Evolutionary conservation across 2,113 vertebrate genomes (phyloP).

Genomic region (Polypterus bichir): DNA sequence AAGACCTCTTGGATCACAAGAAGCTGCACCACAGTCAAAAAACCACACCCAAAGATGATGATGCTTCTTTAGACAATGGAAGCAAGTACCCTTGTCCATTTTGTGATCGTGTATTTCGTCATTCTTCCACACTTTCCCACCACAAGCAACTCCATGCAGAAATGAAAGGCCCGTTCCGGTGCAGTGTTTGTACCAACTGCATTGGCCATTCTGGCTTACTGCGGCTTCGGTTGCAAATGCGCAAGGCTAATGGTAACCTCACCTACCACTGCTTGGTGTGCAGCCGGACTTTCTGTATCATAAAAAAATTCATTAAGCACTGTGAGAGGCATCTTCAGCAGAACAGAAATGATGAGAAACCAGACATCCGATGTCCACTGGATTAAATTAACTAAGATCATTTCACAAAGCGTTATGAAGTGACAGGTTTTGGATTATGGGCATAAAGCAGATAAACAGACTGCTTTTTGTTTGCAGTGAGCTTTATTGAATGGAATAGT

Average conservation of each 20-base stretch:
- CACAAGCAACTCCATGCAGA: not conserved
- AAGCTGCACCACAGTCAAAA: not conserved
- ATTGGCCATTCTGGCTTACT: conserved; percentile 29
- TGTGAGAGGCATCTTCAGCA: conserved; percentile 43
- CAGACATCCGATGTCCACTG: no score
- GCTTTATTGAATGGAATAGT: no score
- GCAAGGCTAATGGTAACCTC: conserved; percentile 16
- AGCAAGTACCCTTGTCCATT: conserved; percentile 8
- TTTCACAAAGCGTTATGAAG: no score
- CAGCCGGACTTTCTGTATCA: conserved; percentile 35
- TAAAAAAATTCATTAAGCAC: conserved; percentile 45
- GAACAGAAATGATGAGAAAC: not conserved
- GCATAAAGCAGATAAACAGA: no score
- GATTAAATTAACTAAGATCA: no score
- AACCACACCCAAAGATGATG: conserved; percentile 16
- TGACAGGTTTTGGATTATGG: no score
- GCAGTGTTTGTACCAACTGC: conserved; percentile 40
- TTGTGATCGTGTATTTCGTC: conserved; percentile 15
- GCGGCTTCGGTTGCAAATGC: not conserved
- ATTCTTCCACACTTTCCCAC: conserved; percentile 6
- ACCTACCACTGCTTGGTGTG: conserved; percentile 53
- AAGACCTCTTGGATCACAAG: not conserved
- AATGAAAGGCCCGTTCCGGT: conserved; percentile 14
- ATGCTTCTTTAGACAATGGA: conserved; percentile 15
- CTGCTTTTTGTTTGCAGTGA: no score